These are phyloP conservation scores for Cydia splendana DNA, from an alignment of 1,140 invertebrate species.

Conservation along the genomic window DNA sequence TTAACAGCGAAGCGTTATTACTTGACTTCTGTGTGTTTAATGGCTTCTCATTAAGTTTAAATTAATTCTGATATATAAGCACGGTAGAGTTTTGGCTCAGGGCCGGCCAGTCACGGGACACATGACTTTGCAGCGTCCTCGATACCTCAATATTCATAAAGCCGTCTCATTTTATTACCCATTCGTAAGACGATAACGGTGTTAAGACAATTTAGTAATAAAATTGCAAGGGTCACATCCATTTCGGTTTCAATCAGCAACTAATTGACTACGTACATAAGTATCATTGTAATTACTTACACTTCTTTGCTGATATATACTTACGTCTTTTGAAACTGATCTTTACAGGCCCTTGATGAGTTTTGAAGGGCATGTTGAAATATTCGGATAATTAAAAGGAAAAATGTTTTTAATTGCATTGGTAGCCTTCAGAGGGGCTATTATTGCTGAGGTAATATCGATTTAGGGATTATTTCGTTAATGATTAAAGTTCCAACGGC, in stretches of 20 bases:
- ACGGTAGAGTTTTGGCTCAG: slow-evolving; percentile 36
- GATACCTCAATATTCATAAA: slow-evolving; percentile 30
- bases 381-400: neutral
- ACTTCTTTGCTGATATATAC: neutral
- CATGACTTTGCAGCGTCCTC: slow-evolving; percentile 1
- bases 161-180: slow-evolving; percentile 14
- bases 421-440: slow-evolving; percentile 14
- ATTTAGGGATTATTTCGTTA: slow-evolving; percentile 38
- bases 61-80: slow-evolving; percentile 43
- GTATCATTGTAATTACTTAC: neutral
- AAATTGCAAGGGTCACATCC: neutral
- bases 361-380: neutral
- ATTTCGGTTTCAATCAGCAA: neutral
- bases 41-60: slow-evolving; percentile 34
- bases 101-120: slow-evolving; percentile 37
- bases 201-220: slow-evolving; percentile 3
- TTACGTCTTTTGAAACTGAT: slow-evolving; percentile 4
- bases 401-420: slow-evolving; percentile 14
- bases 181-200: slow-evolving; percentile 5
- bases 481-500: slow-evolving; percentile 26
- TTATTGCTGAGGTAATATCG: slow-evolving; percentile 34
- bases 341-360: slow-evolving; percentile 4
- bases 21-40: slow-evolving; percentile 20
- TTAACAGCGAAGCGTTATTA: slow-evolving; percentile 15
- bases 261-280: neutral